A percentile compares a stretch with the other conserved stretches of the same genome.
phyloP scores from a whole-genome alignment of 2,797 vertebrate genomes.

The Taenioides sp. region DNA sequence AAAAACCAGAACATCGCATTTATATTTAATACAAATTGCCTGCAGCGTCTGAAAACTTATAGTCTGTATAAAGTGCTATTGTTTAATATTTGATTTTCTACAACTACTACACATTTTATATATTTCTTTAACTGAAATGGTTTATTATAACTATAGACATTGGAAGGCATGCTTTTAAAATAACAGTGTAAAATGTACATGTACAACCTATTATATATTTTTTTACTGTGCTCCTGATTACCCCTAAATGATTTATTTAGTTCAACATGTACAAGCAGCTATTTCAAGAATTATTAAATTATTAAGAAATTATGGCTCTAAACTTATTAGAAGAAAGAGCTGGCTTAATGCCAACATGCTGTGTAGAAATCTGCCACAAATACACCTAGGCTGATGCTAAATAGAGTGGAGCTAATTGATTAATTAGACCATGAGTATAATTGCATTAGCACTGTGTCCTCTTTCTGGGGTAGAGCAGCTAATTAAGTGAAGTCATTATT shows the following conservation, averaged over 20 bases:
- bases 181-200: not conserved
- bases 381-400: conserved; percentile 29
- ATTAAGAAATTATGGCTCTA: not conserved
- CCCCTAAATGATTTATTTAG: too few species aligned
- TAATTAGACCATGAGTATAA: conserved; percentile 51
- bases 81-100: conserved; percentile 14
- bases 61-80: conserved; percentile 10
- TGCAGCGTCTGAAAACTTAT: not conserved
- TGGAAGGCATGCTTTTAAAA: not conserved
- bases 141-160: too few species aligned
- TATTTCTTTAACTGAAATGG: too few species aligned
- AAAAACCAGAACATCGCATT: conserved; percentile 30
- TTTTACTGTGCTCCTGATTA: too few species aligned
- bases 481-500: conserved; percentile 54
- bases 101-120: not conserved
- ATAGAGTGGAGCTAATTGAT: conserved; percentile 44
- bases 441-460: conserved; percentile 43
- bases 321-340: not conserved
- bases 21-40: conserved; percentile 43
- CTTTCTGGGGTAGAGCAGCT: conserved; percentile 47
- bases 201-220: too few species aligned
- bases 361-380: conserved; percentile 20
- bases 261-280: not conserved
- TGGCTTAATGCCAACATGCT: not conserved
- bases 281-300: not conserved